These are phyloP conservation scores for Linnaemya tessellans DNA, from an alignment of 2,888 invertebrate genomes.

Conservation along the genomic window DNA sequence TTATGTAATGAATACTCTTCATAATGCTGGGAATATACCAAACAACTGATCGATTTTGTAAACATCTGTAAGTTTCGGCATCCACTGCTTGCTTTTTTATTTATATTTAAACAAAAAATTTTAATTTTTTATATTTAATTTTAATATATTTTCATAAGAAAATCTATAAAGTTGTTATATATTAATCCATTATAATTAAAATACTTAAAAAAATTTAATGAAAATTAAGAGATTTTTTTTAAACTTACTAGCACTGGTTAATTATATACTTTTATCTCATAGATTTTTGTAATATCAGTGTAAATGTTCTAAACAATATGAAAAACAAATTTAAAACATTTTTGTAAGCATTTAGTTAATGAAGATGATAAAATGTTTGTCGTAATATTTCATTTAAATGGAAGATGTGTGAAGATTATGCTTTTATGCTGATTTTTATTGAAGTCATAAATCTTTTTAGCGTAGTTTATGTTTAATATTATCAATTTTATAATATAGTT, in stretches of 20 bases:
- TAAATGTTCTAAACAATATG: slow-evolving; percentile 11
- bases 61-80: neutral
- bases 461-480: slow-evolving; percentile 4
- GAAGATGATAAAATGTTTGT: slow-evolving; percentile 19
- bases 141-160: slow-evolving; percentile 50
- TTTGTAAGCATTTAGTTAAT: slow-evolving; percentile 31
- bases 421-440: slow-evolving; percentile 28
- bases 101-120: neutral
- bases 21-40: neutral
- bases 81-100: neutral
- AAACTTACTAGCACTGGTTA: slow-evolving; percentile 53
- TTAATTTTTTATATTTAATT: slow-evolving; percentile 34
- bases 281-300: slow-evolving; percentile 22
- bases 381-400: slow-evolving; percentile 22
- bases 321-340: slow-evolving; percentile 16
- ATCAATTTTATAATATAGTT: slow-evolving; percentile 44
- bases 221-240: slow-evolving; percentile 8
- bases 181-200: slow-evolving; percentile 24
- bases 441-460: slow-evolving; percentile 38
- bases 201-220: slow-evolving; percentile 23
- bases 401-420: slow-evolving; percentile 20
- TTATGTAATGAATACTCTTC: too few species aligned
- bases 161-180: slow-evolving; percentile 32
- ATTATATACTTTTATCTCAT: slow-evolving; percentile 9
- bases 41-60: too few species aligned